Evolutionary conservation across 2,797 vertebrate genomes (phyloP).

Genomic region (Neomorphus geoffroyi): DNA sequence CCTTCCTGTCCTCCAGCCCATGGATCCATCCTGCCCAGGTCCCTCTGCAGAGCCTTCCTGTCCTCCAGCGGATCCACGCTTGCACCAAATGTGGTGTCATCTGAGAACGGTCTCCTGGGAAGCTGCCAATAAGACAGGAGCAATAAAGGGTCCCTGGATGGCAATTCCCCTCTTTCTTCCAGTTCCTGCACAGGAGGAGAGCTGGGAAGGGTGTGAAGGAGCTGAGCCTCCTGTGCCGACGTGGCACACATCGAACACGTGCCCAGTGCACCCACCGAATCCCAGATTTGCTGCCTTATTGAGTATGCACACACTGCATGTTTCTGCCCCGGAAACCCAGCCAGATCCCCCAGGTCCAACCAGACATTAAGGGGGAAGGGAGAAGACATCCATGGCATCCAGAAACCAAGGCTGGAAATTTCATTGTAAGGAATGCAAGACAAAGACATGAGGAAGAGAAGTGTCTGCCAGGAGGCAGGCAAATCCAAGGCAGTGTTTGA

Average conservation of each 20-base stretch:
- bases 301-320: rapidly evolving
- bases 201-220: background rate
- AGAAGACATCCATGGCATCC: background rate
- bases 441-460: background rate
- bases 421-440: background rate
- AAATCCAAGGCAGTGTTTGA: background rate
- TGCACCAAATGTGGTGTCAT: too few relatives aligned
- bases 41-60: too few relatives aligned
- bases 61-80: too few relatives aligned
- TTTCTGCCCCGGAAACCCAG: background rate
- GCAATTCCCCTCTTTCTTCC: background rate
- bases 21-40: too few relatives aligned
- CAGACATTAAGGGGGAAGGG: background rate
- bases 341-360: background rate
- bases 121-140: background rate
- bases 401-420: background rate
- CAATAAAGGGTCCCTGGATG: too few relatives aligned
- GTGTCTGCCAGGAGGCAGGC: background rate
- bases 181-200: background rate
- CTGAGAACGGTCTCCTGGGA: too few relatives aligned
- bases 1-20: too few relatives aligned
- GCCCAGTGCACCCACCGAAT: background rate
- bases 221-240: background rate
- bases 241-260: rapidly evolving
- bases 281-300: background rate